Evolutionary conservation across 2,888 invertebrate genomes (phyloP), one percentile per base, ranked within the genome.

Genomic region (Lutraria lutraria): DNA sequence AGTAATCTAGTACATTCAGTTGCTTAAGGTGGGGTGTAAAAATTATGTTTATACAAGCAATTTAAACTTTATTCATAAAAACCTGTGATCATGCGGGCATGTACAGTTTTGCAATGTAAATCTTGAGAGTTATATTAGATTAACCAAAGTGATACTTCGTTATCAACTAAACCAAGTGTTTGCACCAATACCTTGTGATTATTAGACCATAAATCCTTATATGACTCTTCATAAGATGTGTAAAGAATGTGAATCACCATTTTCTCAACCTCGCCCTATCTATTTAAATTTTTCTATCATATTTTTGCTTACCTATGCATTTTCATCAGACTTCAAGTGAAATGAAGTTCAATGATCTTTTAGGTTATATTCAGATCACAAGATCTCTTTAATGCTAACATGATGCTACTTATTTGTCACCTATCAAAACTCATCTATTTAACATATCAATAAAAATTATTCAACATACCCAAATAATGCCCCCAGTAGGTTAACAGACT

Each of bases 191-290:
- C 76, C 34, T 31, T 76, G 76, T 76, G 76, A 16, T 76, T 76
- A 76, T 76, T 15, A 34, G 76, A 76, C 76, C 76, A 76, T 76
- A 76, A 76, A 76, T 76, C 76, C 76, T 31, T 76, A 76, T 31
- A 31, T 76, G 76, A 76, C 76, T 34, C 31, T 76, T 31, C 29
- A 76, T 6, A 16, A 34, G 76, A 16, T 76, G 76, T 34, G 76
- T 31, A 76, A 31, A 43, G 16, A 34, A 76, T 25, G 31, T 76
- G 76, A 76, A 31, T 34, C 76, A 76, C 31, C 19, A 34, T 13
- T 25, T 76, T 16, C 15, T 25, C 16, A 25, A 76, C 29, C 31
- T 25, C 34, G 4, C 29, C 76, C 76, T 34, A 25, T 34, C 76
- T 76, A 16, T 76, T 76, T 76, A 76, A 76, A 31, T 76, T 31